Conservation (phyloP, 2,797 vertebrate species). For the Benthosema pterotum region DNA sequence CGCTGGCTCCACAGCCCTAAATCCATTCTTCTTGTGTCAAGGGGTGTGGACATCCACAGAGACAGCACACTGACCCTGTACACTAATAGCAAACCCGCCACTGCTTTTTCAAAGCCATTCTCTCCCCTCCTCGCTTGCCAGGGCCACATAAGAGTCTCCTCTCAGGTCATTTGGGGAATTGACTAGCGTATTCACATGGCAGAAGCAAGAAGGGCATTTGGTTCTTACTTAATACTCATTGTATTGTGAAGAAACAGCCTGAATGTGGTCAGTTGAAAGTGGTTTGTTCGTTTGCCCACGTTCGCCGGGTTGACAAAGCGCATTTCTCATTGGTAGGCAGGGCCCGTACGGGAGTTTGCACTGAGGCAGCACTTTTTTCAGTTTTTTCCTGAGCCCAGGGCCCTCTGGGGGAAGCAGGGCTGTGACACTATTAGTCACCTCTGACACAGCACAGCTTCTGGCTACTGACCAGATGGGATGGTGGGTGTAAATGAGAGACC, state of each 20-base stretch:
- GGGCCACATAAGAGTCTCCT: too few species aligned
- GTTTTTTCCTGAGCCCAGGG: slow-evolving; percentile 48
- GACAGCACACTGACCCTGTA: slow-evolving; percentile 18
- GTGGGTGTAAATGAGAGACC: slow-evolving; percentile 63
- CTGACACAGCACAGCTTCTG: slow-evolving; percentile 68
- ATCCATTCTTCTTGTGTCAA: slow-evolving; percentile 54
- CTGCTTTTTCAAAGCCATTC: slow-evolving; percentile 34
- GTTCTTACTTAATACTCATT: too few species aligned
- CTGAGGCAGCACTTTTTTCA: slow-evolving; percentile 69
- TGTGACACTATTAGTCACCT: slow-evolving; percentile 73
- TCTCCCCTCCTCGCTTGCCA: too few species aligned
- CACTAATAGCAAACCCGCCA: too few species aligned
- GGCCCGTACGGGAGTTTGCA: slow-evolving; percentile 57
- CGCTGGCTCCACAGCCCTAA: slow-evolving; percentile 45
- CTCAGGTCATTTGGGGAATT: too few species aligned
- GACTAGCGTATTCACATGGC: too few species aligned
- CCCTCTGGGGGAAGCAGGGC: slow-evolving; percentile 46
- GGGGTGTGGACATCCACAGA: slow-evolving; percentile 50
- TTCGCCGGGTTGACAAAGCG: slow-evolving; percentile 68
- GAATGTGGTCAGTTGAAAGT: slow-evolving; percentile 30
- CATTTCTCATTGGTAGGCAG: slow-evolving; percentile 53
- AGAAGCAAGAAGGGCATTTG: too few species aligned
- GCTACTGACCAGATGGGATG: slow-evolving; percentile 66
- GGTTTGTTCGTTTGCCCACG: slow-evolving; percentile 45
- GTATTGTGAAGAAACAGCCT: too few species aligned